phyloP scores from a whole-genome alignment of 2,888 invertebrate genomes.

The Himalopsyche kuldschensis region DNA sequence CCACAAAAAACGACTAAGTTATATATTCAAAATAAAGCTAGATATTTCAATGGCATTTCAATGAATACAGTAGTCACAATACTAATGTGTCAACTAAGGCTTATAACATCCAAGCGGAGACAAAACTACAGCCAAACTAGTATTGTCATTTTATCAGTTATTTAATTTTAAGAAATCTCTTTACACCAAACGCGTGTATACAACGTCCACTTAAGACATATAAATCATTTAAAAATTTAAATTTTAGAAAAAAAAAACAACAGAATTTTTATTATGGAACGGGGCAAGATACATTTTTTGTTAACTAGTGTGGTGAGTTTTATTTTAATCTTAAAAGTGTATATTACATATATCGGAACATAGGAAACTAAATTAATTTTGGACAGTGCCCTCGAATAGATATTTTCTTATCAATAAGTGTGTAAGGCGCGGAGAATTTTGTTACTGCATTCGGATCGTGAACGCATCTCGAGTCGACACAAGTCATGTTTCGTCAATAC shows the following conservation, averaged over 20 bases:
- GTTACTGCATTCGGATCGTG: neutral
- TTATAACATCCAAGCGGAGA: constrained; percentile 4
- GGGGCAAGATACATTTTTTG: too few relatives aligned
- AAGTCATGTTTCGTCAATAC: neutral
- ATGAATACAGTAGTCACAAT: constrained; percentile 11
- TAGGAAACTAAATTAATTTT: neutral
- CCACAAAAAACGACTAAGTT: neutral
- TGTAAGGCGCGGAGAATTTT: neutral
- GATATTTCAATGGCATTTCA: constrained; percentile 34
- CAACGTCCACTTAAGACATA: neutral
- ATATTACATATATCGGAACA: neutral
- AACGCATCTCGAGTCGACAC: neutral
- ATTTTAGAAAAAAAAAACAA: too few relatives aligned
- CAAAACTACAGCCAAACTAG: constrained; percentile 31
- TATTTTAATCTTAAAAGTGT: too few relatives aligned
- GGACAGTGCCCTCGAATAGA: neutral
- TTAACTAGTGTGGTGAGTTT: too few relatives aligned
- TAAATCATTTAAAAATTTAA: too few relatives aligned
- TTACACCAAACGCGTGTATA: neutral
- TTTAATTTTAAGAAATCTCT: constrained; percentile 10
- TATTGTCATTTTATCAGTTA: constrained; percentile 38
- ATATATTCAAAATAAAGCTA: constrained; percentile 27
- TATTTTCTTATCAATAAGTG: neutral
- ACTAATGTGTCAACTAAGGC: constrained; percentile 4
- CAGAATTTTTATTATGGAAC: too few relatives aligned